Percentiles rank a stretch among this genome's conserved stretches.
These are phyloP conservation scores for Lycorma delicatula DNA, from an alignment of 1,140 invertebrate genomes.

Conservation along the genomic window DNA sequence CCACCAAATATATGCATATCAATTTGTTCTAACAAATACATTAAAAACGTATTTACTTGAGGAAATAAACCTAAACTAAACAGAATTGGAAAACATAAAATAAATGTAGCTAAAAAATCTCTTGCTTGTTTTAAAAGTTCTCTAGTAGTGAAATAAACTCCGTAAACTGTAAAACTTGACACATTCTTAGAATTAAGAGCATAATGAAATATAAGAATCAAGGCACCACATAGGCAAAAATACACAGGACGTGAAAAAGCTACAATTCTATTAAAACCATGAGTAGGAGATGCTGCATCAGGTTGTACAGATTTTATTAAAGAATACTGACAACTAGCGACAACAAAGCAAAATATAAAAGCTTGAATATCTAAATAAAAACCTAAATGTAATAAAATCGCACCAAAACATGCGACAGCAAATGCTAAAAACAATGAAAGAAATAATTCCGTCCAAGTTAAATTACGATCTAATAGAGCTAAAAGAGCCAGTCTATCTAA, in stretches of 20 bases:
- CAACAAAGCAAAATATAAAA: slow-evolving; percentile 93
- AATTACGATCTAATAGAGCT: slow-evolving; percentile 87
- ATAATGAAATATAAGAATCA: slow-evolving; percentile 61
- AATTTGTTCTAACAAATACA: slow-evolving; percentile 91
- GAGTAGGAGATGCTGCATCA: slow-evolving; percentile 94
- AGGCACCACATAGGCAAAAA: slow-evolving; percentile 76
- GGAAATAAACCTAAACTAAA: slow-evolving; percentile 93
- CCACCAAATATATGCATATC: slow-evolving; percentile 98
- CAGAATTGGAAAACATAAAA: slow-evolving; percentile 84
- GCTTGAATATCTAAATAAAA: slow-evolving; percentile 89
- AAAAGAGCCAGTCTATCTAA: slow-evolving; percentile 88
- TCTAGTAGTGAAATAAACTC: slow-evolving; percentile 58
- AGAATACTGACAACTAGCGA: slow-evolving; percentile 95
- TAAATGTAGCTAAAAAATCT: slow-evolving; percentile 66
- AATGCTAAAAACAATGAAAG: slow-evolving; percentile 76
- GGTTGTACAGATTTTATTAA: slow-evolving; percentile 97
- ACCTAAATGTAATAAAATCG: slow-evolving; percentile 69
- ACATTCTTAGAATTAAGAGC: slow-evolving; percentile 38
- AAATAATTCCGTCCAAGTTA: slow-evolving; percentile 75
- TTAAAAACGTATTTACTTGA: slow-evolving; percentile 92
- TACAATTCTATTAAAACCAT: slow-evolving; percentile 95
- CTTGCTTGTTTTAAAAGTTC: slow-evolving; percentile 56
- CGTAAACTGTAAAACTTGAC: slow-evolving; percentile 58
- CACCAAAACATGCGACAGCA: slow-evolving; percentile 76
- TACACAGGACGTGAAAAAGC: slow-evolving; percentile 91